Evolutionary conservation across 2,113 vertebrate genomes (phyloP).

Genomic region (Hippocampus zosterae): DNA sequence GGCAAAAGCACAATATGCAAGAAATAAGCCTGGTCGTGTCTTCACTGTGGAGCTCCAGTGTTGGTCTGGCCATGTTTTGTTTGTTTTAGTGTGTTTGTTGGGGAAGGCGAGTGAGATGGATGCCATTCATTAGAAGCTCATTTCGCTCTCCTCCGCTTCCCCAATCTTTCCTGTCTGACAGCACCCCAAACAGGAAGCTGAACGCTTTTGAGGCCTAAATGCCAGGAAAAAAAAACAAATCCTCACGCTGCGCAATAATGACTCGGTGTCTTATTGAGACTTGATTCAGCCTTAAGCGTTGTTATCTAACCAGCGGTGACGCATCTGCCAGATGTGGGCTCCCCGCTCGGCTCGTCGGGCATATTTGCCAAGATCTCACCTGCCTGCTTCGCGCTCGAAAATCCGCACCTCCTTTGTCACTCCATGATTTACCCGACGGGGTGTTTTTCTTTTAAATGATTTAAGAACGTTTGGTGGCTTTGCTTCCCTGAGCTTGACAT

Average conservation of each 20-base stretch:
- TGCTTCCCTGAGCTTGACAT: not conserved
- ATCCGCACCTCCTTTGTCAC: constrained; percentile 3
- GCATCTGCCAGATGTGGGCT: constrained; percentile 17
- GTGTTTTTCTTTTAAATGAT: constrained; percentile 2
- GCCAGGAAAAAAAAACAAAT: not conserved
- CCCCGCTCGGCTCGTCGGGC: constrained; percentile 3
- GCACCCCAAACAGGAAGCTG: not conserved
- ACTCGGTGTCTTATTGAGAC: constrained; percentile 11
- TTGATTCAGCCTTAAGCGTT: not conserved
- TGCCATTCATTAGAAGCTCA: constrained; percentile 19
- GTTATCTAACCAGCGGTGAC: constrained; percentile 13
- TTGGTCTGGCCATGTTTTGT: too few relatives aligned
- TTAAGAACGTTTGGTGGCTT: constrained; percentile 2
- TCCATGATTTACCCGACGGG: not conserved
- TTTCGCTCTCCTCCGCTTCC: constrained; percentile 3
- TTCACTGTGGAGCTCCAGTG: too few relatives aligned
- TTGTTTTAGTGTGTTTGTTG: too few relatives aligned
- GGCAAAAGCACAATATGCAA: not conserved
- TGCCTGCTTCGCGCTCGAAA: constrained; percentile 19
- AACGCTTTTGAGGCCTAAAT: not conserved
- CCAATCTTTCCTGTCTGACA: constrained; percentile 4
- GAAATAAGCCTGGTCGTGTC: not conserved
- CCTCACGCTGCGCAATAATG: not conserved
- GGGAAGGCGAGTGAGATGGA: constrained; percentile 24
- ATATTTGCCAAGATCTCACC: constrained; percentile 31